These are phyloP conservation scores for Menidia menidia DNA, from an alignment of 2,797 vertebrate species.

Conservation along the genomic window DNA sequence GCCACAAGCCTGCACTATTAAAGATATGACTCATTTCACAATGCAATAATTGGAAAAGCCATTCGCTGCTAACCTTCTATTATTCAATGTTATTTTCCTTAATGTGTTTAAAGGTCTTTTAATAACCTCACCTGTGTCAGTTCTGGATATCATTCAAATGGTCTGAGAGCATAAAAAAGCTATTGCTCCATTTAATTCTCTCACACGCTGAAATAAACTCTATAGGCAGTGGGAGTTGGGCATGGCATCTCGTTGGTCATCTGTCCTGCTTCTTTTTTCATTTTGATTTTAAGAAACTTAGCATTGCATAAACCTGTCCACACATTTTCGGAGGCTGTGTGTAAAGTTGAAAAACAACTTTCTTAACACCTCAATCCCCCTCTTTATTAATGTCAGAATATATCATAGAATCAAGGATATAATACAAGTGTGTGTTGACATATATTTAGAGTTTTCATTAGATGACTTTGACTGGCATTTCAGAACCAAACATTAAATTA, in stretches of 20 bases:
- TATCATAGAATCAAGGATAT: neutral
- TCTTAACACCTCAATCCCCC: conserved; percentile 7
- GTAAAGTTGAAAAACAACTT: conserved; percentile 22
- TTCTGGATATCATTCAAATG: conserved; percentile 58
- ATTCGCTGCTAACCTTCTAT: conserved; percentile 83
- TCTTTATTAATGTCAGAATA: conserved; percentile 19
- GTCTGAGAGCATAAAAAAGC: conserved; percentile 40
- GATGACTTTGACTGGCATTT: neutral
- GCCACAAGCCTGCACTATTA: conserved; percentile 88
- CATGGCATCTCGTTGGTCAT: conserved; percentile 34
- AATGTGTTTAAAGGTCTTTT: conserved; percentile 67
- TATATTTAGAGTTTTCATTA: conserved; percentile 2
- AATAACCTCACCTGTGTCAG: conserved; percentile 65
- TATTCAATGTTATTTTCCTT: conserved; percentile 73
- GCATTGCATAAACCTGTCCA: conserved; percentile 1
- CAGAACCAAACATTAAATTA: neutral
- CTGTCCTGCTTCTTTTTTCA: conserved; percentile 18
- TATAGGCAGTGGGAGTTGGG: conserved; percentile 25
- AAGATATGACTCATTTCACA: conserved; percentile 89
- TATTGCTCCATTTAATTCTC: conserved; percentile 47
- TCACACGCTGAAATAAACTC: conserved; percentile 11
- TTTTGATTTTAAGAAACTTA: conserved; percentile 13
- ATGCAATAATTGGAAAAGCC: conserved; percentile 89
- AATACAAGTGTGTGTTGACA: neutral
- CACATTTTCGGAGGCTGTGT: neutral